phyloP scores from a whole-genome alignment of 2,888 invertebrate species.

The Pyrgus malvae region DNA sequence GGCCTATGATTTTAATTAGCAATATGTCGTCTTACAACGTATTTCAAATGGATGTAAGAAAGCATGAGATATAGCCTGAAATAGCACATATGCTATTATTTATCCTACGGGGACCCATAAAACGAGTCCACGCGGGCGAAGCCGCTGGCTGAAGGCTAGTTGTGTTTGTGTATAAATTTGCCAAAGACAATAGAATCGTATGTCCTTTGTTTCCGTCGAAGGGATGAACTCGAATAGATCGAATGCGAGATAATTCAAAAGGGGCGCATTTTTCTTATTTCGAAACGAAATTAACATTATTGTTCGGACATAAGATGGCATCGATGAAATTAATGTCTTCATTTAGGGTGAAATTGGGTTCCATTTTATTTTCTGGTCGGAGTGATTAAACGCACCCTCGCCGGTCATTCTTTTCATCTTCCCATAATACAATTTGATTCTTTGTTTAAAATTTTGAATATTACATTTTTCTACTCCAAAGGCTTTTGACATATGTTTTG shows the following conservation, averaged over 20 bases:
- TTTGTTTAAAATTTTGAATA: not conserved
- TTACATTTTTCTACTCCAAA: no score
- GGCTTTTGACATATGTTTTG: no score
- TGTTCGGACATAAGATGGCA: constrained; percentile 27
- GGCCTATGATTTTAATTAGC: no score
- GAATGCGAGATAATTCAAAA: constrained; percentile 75
- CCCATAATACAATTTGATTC: not conserved
- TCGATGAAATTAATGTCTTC: constrained; percentile 28
- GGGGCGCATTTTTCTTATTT: constrained; percentile 66
- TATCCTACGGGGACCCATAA: no score
- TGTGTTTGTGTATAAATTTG: constrained; percentile 77
- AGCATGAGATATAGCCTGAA: no score
- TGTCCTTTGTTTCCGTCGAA: constrained; percentile 73
- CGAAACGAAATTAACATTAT: constrained; percentile 29
- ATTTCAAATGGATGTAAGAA: no score
- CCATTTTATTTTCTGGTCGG: constrained; percentile 14
- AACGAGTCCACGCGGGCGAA: no score
- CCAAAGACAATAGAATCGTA: constrained; percentile 67
- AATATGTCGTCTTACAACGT: no score
- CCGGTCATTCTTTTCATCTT: constrained; percentile 4
- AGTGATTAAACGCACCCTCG: constrained; percentile 26
- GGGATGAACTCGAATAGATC: constrained; percentile 75
- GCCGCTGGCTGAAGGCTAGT: no score
- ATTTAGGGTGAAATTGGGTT: constrained; percentile 20
- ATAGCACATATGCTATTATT: no score